A percentile compares a stretch with the other conserved stretches of the same genome.
These are phyloP conservation scores for Oscheius sp. DNA, from an alignment of 2,888 invertebrate species.

Conservation along the genomic window DNA sequence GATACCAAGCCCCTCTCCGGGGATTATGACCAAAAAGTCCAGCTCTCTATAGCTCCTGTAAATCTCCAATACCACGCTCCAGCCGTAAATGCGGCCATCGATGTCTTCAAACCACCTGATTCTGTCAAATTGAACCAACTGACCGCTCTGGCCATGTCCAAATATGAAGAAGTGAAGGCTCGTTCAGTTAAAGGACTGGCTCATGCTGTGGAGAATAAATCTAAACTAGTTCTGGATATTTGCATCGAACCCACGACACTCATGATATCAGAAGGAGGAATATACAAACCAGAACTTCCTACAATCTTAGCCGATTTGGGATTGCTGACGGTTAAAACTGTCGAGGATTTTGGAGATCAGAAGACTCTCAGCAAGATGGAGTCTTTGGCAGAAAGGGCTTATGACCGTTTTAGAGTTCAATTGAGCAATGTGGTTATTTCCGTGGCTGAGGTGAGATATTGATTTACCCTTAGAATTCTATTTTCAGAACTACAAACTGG, in stretches of 20 bases:
- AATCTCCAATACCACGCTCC: constrained; percentile 88
- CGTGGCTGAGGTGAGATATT: constrained; percentile 69
- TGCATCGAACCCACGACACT: constrained; percentile 87
- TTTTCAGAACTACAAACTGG: constrained; percentile 45
- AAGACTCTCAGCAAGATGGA: constrained; percentile 77
- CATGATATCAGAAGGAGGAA: constrained; percentile 84
- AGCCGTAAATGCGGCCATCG: constrained; percentile 85
- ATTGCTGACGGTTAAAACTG: constrained; percentile 64
- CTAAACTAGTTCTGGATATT: constrained; percentile 82
- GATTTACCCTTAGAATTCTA: neutral
- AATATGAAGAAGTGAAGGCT: constrained; percentile 83
- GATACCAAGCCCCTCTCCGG: constrained; percentile 86
- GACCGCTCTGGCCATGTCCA: constrained; percentile 85
- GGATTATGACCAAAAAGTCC: constrained; percentile 83
- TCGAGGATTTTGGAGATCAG: constrained; percentile 38
- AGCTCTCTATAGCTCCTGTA: constrained; percentile 82
- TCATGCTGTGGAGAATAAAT: constrained; percentile 86
- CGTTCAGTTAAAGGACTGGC: constrained; percentile 91
- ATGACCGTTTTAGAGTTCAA: constrained; percentile 85
- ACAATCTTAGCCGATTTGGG: constrained; percentile 87
- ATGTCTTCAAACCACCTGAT: constrained; percentile 84
- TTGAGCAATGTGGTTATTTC: constrained; percentile 81
- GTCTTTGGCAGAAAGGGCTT: constrained; percentile 80
- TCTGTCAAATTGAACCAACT: constrained; percentile 83
- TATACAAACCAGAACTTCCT: constrained; percentile 79